A percentile compares a stretch with the other conserved stretches of the same genome.
phyloP scores from a whole-genome alignment of 2,113 vertebrate genomes.

The Nerophis ophidion region DNA sequence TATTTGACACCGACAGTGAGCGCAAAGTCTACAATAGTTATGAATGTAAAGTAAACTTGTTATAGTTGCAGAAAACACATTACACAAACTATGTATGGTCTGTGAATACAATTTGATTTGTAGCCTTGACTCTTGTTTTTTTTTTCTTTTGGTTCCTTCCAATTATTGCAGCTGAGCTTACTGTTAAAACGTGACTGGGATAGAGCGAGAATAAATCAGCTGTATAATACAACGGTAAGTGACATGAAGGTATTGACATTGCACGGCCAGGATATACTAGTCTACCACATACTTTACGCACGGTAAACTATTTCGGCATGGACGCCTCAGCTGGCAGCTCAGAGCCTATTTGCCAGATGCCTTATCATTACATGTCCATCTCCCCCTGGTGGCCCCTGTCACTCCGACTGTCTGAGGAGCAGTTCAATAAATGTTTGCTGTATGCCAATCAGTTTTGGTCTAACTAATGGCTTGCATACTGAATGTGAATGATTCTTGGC shows the following conservation, averaged over 20 bases:
- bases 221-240: slow-evolving; percentile 7
- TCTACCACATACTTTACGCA: slow-evolving; percentile 43
- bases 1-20: neutral
- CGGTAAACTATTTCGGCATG: slow-evolving; percentile 50
- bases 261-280: slow-evolving; percentile 28
- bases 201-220: neutral
- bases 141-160: neutral
- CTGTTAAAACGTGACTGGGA: slow-evolving; percentile 18
- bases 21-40: no score
- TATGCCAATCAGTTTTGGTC: slow-evolving; percentile 41
- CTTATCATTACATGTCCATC: slow-evolving; percentile 67
- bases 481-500: slow-evolving; percentile 8
- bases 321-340: slow-evolving; percentile 54
- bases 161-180: slow-evolving; percentile 9
- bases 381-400: slow-evolving; percentile 58
- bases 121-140: neutral
- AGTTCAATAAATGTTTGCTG: slow-evolving; percentile 58
- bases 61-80: neutral
- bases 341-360: slow-evolving; percentile 63
- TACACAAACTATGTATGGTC: neutral
- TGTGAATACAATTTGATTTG: slow-evolving; percentile 4
- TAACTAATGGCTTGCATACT: slow-evolving; percentile 12
- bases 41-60: neutral
- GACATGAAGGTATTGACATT: slow-evolving; percentile 31
- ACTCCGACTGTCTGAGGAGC: slow-evolving; percentile 57